These are phyloP conservation scores for Gallinago paraguaiae DNA, from an alignment of 2,113 vertebrate genomes.

Conservation along the genomic window DNA sequence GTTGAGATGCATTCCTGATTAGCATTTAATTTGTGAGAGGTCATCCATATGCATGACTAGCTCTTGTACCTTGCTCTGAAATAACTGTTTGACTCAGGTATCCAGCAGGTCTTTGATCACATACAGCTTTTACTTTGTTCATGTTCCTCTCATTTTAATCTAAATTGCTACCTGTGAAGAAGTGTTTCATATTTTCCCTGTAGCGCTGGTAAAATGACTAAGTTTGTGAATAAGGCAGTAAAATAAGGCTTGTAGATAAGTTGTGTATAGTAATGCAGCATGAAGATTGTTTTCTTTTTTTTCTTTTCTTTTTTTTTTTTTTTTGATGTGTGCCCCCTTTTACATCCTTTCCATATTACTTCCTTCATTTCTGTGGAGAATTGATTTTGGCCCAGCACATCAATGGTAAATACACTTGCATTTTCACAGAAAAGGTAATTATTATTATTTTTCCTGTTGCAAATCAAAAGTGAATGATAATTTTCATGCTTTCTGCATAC, in stretches of 20 bases:
- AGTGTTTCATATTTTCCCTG: background rate
- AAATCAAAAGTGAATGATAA: background rate
- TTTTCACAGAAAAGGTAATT: constrained; percentile 14
- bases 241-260: background rate
- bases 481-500: background rate
- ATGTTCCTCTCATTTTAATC: constrained; percentile 6
- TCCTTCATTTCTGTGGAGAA: constrained; percentile 6
- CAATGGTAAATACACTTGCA: constrained; percentile 11
- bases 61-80: constrained; percentile 44
- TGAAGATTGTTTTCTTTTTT: background rate
- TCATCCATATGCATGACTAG: constrained; percentile 66
- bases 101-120: constrained; percentile 58
- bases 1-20: constrained; percentile 35
- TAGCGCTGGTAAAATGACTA: constrained; percentile 12
- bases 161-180: constrained; percentile 30
- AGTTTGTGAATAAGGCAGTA: constrained; percentile 19
- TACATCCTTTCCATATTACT: background rate
- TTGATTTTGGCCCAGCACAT: constrained; percentile 6
- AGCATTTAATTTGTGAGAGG: constrained; percentile 67
- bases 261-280: constrained; percentile 52
- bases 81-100: constrained; percentile 51
- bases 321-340: background rate
- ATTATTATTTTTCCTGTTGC: background rate
- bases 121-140: constrained; percentile 39
- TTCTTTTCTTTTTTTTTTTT: fast-evolving